These are phyloP conservation scores for Embiotoca jacksoni DNA, from an alignment of 2,113 vertebrate genomes.

Conservation along the genomic window DNA sequence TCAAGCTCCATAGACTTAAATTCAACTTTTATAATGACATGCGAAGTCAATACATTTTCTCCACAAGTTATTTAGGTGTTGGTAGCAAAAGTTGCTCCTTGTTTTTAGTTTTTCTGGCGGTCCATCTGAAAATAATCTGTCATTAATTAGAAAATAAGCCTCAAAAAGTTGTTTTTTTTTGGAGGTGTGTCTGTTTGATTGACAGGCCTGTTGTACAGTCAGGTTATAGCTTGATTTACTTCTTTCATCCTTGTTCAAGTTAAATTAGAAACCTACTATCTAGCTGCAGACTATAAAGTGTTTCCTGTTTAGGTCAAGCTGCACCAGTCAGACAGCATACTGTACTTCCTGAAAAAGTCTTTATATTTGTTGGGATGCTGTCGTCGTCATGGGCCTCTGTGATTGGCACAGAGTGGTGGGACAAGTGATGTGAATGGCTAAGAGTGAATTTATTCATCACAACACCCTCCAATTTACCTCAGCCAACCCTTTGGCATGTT, in stretches of 20 bases:
- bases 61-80: too few relatives aligned
- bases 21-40: too few relatives aligned
- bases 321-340: not conserved
- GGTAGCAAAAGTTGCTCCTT: too few relatives aligned
- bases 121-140: too few relatives aligned
- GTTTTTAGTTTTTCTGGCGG: too few relatives aligned
- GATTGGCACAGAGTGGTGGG: not conserved
- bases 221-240: too few relatives aligned
- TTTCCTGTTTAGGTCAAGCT: not conserved
- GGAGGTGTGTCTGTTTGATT: too few relatives aligned
- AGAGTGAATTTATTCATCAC: not conserved
- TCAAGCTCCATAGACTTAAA: too few relatives aligned
- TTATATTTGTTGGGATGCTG: not conserved
- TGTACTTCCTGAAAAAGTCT: not conserved
- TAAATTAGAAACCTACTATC: not conserved
- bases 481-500: not conserved
- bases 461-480: not conserved
- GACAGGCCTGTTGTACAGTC: too few relatives aligned
- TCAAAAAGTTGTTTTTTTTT: too few relatives aligned
- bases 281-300: not conserved
- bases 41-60: too few relatives aligned
- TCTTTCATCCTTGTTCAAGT: not conserved
- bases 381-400: not conserved
- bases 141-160: too few relatives aligned
- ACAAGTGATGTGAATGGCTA: not conserved